A percentile compares a stretch with the other conserved stretches of the same genome.
phyloP scores from a whole-genome alignment of 92 coral and sea anemone species.

The Porites divaricata region DNA sequence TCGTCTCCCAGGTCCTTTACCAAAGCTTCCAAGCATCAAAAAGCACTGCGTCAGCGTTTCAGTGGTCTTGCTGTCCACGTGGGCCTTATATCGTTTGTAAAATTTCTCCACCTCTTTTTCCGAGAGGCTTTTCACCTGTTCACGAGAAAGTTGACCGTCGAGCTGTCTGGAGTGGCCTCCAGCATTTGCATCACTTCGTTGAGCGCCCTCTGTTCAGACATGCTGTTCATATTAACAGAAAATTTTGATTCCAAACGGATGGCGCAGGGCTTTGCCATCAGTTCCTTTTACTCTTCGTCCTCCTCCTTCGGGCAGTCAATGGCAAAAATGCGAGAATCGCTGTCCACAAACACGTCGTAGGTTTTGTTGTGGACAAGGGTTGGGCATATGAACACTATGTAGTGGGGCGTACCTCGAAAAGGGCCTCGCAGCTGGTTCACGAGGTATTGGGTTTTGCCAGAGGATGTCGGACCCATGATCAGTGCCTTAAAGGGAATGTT shows the following conservation, averaged over 20 bases:
- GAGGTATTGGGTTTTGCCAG: slow-evolving; percentile 2
- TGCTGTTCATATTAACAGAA: too few relatives aligned
- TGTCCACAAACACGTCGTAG: neutral
- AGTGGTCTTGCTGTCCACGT: slow-evolving; percentile 18
- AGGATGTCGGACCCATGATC: slow-evolving; percentile 26
- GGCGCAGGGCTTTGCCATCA: neutral
- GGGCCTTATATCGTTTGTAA: slow-evolving; percentile 32
- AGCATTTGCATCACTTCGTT: neutral
- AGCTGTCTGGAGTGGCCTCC: neutral
- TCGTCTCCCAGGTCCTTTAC: too few relatives aligned
- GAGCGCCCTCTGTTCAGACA: neutral
- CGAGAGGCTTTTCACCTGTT: slow-evolving; percentile 9
- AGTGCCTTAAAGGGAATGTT: slow-evolving; percentile 9
- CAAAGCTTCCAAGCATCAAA: too few relatives aligned
- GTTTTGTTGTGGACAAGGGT: slow-evolving; percentile 10
- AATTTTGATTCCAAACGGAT: too few relatives aligned
- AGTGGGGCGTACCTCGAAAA: neutral
- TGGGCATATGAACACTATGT: slow-evolving; percentile 17
- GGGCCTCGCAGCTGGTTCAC: slow-evolving; percentile 19
- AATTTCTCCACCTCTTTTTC: slow-evolving; percentile 15
- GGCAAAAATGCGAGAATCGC: slow-evolving; percentile 4
- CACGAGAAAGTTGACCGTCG: slow-evolving; percentile 18
- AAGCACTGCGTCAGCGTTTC: neutral
- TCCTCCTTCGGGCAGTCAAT: neutral
- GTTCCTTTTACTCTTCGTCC: neutral